These are phyloP conservation scores for Crocuta crocuta DNA, from an alignment of 2,113 vertebrate species.

Conservation along the genomic window DNA sequence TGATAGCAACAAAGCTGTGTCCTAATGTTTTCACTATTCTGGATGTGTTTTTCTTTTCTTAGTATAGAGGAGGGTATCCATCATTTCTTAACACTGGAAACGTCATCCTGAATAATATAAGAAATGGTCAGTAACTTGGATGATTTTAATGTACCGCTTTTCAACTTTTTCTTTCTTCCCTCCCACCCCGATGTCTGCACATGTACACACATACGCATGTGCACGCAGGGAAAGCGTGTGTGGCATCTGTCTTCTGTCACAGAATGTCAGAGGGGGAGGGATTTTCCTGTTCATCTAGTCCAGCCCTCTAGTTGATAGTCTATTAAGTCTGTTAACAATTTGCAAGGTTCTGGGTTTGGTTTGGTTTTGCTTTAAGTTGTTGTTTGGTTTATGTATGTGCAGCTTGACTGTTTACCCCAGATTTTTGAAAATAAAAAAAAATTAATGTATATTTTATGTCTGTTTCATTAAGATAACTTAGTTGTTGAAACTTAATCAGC, in stretches of 20 bases:
- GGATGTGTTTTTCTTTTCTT: neutral
- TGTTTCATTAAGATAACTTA: conserved; percentile 67
- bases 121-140: neutral
- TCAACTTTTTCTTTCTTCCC: neutral
- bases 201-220: neutral
- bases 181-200: neutral
- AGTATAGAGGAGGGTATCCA: neutral
- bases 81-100: conserved; percentile 54
- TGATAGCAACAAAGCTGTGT: conserved; percentile 24
- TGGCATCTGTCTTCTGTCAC: neutral
- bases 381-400: conserved; percentile 57
- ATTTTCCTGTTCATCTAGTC: conserved; percentile 20
- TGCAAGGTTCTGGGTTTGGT: conserved; percentile 47
- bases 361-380: neutral
- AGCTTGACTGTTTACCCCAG: conserved; percentile 66
- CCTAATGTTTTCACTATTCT: conserved; percentile 4
- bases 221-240: neutral
- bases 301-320: neutral
- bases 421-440: conserved; percentile 72
- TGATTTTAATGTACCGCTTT: conserved; percentile 8
- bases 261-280: neutral
- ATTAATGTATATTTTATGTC: conserved; percentile 60
- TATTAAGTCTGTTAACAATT: conserved; percentile 27
- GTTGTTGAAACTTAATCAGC: neutral
- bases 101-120: neutral